Evolutionary conservation across 2,888 invertebrate species (phyloP), one percentile per base, ranked within the genome.

Genomic region (Tuta absoluta): DNA sequence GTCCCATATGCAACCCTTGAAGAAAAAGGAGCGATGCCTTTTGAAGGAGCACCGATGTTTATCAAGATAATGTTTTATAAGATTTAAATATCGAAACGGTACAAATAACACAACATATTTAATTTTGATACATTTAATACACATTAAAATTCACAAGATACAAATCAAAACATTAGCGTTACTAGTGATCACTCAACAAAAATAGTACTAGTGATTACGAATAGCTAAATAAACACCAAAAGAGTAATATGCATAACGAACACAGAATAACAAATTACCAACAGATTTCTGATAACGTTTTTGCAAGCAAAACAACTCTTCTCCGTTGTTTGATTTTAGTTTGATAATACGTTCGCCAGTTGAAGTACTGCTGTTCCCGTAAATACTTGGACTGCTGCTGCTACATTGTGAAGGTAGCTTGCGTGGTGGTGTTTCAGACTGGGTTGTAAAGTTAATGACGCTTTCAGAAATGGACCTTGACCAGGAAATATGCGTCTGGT

Each of bases 11-110:
- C 77, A 4, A 78, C 79, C 19, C 60, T 81, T 0, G 75, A 64
- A 7, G 64, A 69, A 11, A 66, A 65, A 33, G 61, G 69, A 3
- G 75, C 69, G 0, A 62, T 81, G 0, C 66, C 60, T 0, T 79
- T 77, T 5, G 69, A 70, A 24, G 72, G 71, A 19, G 67, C 65
- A 14, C 76, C 81, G 11, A 64, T 68, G 0, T 69, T 66, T n/a
- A 72, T 64, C 51, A 78, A 77, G 68, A 71, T 74, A n/a, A 77
- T 82, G 77, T 64, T 74, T 17, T 41, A n/a, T 8, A 3, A 11
- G 41, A 14, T n/a, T 3, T 41, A n/a, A 41, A 4, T 14, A 7
- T 33, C 33, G 5, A 41, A 41, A n/a, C n/a, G 3, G 12, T 3
- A 41, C 2, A 14, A 14, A 14, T n/a, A 33, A 33, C 7, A 8